Percentiles rank a stretch among this genome's conserved stretches.
Evolutionary conservation across 2,888 invertebrate species (phyloP).

Genomic region (Troides aeacus): DNA sequence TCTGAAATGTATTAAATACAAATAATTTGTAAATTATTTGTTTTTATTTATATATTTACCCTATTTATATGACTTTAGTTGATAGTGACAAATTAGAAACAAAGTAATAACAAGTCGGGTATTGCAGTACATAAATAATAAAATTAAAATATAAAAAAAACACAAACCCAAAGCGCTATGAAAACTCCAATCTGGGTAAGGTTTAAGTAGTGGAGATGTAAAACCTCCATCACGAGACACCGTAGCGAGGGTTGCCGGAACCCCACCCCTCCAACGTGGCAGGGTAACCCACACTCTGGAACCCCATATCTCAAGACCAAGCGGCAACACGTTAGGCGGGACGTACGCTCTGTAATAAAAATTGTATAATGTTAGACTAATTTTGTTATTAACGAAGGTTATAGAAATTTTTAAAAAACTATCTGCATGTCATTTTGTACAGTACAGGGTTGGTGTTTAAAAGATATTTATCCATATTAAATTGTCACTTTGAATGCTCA

Average conservation of each 20-base stretch:
- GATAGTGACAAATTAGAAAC: too few species aligned
- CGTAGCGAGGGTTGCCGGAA: slow-evolving; percentile 86
- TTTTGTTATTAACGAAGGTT: too few species aligned
- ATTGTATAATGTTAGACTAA: not conserved
- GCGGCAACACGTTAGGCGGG: slow-evolving; percentile 86
- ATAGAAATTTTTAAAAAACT: too few species aligned
- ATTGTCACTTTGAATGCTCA: too few species aligned
- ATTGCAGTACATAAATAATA: not conserved
- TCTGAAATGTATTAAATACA: too few species aligned
- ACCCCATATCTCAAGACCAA: slow-evolving; percentile 85
- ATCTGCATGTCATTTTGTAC: too few species aligned
- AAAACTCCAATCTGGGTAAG: slow-evolving; percentile 88
- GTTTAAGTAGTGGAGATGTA: slow-evolving; percentile 81
- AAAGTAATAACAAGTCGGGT: too few species aligned
- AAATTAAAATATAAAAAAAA: not conserved
- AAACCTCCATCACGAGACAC: slow-evolving; percentile 80
- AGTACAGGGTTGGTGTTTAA: too few species aligned
- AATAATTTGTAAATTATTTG: too few species aligned
- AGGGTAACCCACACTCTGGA: slow-evolving; percentile 86
- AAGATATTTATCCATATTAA: too few species aligned
- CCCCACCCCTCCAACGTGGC: slow-evolving; percentile 87
- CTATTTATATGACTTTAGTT: too few species aligned
- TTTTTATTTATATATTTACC: too few species aligned
- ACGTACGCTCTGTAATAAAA: slow-evolving; percentile 76
- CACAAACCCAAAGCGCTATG: slow-evolving; percentile 78